Evolutionary conservation across 1,140 invertebrate genomes (phyloP).

Genomic region (Bombus waltoni): DNA sequence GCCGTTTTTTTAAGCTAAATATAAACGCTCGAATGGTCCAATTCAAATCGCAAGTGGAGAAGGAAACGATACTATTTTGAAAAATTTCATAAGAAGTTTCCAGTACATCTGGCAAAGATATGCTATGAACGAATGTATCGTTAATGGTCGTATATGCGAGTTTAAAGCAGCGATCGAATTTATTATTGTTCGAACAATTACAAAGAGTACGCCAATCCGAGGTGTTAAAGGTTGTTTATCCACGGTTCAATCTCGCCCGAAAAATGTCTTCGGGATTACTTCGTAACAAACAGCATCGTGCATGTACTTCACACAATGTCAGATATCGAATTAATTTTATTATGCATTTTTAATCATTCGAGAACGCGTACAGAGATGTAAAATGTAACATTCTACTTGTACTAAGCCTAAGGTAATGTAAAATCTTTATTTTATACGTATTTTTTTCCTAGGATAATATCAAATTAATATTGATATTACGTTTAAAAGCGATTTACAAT

Average conservation of each 20-base stretch:
- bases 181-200: not conserved
- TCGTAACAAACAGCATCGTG: conserved; percentile 22
- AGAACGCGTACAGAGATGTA: not conserved
- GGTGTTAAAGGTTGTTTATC: not conserved
- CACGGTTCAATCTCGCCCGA: not conserved
- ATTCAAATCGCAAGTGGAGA: not conserved
- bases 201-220: not conserved
- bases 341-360: conserved; percentile 11
- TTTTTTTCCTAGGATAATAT: conserved; percentile 1
- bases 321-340: conserved; percentile 22
- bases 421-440: conserved; percentile 34
- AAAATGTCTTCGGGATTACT: not conserved
- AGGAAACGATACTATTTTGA: not conserved
- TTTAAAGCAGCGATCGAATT: not conserved
- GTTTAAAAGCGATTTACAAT: not conserved
- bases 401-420: not conserved
- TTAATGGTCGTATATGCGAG: not conserved
- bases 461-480: not conserved
- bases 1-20: too few species aligned
- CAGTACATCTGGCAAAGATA: not conserved
- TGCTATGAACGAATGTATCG: not conserved
- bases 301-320: conserved; percentile 38
- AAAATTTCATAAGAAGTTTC: not conserved
- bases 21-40: too few species aligned
- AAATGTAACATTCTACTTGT: conserved; percentile 8